Evolutionary conservation across 1,140 invertebrate species (phyloP).

Genomic region (Aphelenchoides fujianensis): DNA sequence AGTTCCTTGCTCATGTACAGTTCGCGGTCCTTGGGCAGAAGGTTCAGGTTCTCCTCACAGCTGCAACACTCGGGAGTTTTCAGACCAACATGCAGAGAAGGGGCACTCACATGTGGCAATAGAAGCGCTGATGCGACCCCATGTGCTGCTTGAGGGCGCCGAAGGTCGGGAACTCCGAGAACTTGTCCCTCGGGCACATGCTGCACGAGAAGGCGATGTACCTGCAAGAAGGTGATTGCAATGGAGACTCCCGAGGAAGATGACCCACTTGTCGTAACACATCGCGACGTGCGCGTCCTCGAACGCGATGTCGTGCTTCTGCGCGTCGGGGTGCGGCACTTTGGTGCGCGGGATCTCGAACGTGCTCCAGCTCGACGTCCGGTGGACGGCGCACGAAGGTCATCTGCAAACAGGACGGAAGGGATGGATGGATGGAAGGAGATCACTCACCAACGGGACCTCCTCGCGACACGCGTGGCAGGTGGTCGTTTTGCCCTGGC

Average conservation of each 20-base stretch:
- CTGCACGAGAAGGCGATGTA: slow-evolving; percentile 39
- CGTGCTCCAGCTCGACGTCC: background rate
- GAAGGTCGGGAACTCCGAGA: slow-evolving; percentile 29
- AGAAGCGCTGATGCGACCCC: slow-evolving; percentile 1
- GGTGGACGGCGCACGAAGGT: slow-evolving; percentile 1
- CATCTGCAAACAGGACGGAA: background rate
- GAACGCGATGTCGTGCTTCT: slow-evolving; percentile 33
- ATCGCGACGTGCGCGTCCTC: slow-evolving; percentile 28
- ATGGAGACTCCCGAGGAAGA: too few relatives aligned
- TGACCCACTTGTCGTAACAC: slow-evolving; percentile 40
- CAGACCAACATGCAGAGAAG: slow-evolving; percentile 23
- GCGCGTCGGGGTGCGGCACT: slow-evolving; percentile 22
- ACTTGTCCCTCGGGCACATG: slow-evolving; percentile 32
- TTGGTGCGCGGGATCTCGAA: background rate
- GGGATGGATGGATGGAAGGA: background rate
- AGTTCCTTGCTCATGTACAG: slow-evolving; percentile 2
- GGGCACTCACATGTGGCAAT: background rate
- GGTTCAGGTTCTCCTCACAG: slow-evolving; percentile 42
- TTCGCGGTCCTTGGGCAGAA: slow-evolving; percentile 22
- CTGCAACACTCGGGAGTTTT: slow-evolving; percentile 40
- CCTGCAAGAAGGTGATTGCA: too few relatives aligned
- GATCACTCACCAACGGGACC: background rate
- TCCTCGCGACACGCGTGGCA: slow-evolving; percentile 25
- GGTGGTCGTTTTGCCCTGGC: slow-evolving; percentile 13
- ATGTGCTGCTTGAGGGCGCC: slow-evolving; percentile 30